Conservation (phyloP, 2,888 invertebrate species). For the Cephus rjabovi region DNA sequence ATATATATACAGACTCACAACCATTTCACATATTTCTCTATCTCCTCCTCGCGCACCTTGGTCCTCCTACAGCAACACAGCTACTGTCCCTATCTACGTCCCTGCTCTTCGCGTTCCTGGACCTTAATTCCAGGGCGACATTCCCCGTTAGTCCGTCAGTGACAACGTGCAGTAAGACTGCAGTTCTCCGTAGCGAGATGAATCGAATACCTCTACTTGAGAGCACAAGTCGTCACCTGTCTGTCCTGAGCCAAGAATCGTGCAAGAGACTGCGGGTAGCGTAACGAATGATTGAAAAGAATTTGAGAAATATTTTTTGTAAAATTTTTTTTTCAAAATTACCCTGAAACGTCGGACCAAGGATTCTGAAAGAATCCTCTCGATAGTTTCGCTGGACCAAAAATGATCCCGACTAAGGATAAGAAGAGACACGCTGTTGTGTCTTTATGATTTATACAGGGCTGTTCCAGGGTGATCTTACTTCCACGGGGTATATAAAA, state of each 20-base stretch:
- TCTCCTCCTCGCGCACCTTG: slow-evolving; percentile 28
- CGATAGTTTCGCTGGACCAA: not conserved
- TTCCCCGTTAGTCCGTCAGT: slow-evolving; percentile 38
- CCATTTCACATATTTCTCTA: slow-evolving; percentile 6
- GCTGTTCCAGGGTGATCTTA: not conserved
- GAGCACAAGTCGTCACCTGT: not conserved
- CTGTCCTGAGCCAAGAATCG: not conserved
- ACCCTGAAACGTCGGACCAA: not conserved
- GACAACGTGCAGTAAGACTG: not conserved
- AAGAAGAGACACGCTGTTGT: not conserved
- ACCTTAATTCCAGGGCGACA: slow-evolving; percentile 49
- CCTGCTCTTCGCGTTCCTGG: slow-evolving; percentile 15
- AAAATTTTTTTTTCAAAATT: not conserved
- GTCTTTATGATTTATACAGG: not conserved
- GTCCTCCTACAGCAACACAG: slow-evolving; percentile 26
- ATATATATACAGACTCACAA: not conserved
- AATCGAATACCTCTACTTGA: not conserved
- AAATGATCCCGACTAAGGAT: not conserved
- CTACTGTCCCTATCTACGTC: not conserved
- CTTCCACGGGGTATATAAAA: slow-evolving; percentile 13
- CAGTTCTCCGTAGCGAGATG: slow-evolving; percentile 1
- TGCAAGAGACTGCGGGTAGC: not conserved
- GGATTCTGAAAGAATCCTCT: not conserved
- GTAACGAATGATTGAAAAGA: not conserved
- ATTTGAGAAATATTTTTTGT: not conserved